Evolutionary conservation across 2,113 vertebrate genomes (phyloP).

Genomic region (Polypterus bichir): DNA sequence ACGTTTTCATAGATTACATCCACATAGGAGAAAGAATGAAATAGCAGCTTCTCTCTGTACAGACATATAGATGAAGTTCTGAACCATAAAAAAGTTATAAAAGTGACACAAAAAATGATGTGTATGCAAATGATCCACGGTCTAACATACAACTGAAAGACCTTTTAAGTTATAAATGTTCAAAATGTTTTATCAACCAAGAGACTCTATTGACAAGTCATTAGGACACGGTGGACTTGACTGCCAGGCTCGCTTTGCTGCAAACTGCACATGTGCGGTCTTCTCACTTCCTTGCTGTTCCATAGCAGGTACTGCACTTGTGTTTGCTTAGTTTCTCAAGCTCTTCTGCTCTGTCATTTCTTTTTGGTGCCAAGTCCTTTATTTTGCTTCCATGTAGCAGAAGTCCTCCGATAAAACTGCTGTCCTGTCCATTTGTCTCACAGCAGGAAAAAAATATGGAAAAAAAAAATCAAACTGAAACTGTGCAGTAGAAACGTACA

Average conservation of each 20-base stretch:
- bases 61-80: constrained; percentile 93
- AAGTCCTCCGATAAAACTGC: constrained; percentile 7
- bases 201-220: constrained; percentile 53
- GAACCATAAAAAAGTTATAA: constrained; percentile 95
- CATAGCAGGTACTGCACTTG: not conserved
- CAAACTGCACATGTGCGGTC: constrained; percentile 19
- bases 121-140: constrained; percentile 77
- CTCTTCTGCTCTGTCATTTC: no score
- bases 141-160: constrained; percentile 88
- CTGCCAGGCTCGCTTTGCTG: constrained; percentile 32
- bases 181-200: constrained; percentile 64
- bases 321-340: not conserved
- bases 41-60: constrained; percentile 98
- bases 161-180: constrained; percentile 39
- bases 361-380: constrained; percentile 20
- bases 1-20: constrained; percentile 76
- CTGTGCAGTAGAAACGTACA: constrained; percentile 16
- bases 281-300: constrained; percentile 6
- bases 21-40: constrained; percentile 85
- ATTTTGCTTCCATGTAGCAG: constrained; percentile 7
- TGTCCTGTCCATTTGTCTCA: constrained; percentile 8
- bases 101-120: constrained; percentile 86
- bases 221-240: constrained; percentile 47
- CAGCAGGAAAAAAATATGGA: constrained; percentile 16
- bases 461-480: constrained; percentile 20